Evolutionary conservation across 2,888 invertebrate genomes (phyloP).

Genomic region (Acholoe squamosa): DNA sequence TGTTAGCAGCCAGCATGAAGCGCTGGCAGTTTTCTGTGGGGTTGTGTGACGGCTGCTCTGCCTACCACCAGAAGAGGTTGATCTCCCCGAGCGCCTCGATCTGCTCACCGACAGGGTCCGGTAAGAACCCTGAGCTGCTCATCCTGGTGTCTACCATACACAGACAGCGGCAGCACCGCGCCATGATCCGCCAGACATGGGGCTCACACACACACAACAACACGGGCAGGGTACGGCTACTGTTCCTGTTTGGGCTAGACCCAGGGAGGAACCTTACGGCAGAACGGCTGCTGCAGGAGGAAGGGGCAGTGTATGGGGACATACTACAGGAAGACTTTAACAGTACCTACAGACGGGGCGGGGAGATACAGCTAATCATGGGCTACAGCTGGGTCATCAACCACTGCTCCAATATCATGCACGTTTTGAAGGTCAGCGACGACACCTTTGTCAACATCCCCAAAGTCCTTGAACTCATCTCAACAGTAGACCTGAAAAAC

Average conservation of each 20-base stretch:
- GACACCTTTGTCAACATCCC: conserved; percentile 26
- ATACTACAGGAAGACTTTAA: conserved; percentile 46
- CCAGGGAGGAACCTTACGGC: not conserved
- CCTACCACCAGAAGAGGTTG: not conserved
- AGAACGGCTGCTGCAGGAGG: conserved; percentile 25
- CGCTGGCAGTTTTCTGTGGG: not conserved
- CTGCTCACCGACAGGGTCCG: not conserved
- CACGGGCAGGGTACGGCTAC: not conserved
- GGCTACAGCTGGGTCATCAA: not conserved
- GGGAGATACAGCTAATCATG: conserved; percentile 40
- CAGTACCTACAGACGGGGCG: conserved; percentile 42
- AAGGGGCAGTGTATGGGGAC: not conserved
- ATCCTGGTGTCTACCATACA: conserved; percentile 26
- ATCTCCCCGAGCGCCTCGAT: conserved; percentile 12
- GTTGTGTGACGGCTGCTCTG: conserved; percentile 1
- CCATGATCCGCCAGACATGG: conserved; percentile 1
- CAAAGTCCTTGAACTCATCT: conserved; percentile 1
- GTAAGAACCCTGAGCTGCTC: conserved; percentile 29
- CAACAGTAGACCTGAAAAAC: not conserved
- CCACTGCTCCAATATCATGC: conserved; percentile 1
- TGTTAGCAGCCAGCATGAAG: not conserved
- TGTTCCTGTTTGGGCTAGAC: conserved; percentile 14
- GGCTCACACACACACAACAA: not conserved
- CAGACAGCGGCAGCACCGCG: not conserved
- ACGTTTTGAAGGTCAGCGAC: conserved; percentile 22